These are phyloP conservation scores for Pangasius mekongensis DNA, from an alignment of 2,797 vertebrate genomes.

Conservation along the genomic window DNA sequence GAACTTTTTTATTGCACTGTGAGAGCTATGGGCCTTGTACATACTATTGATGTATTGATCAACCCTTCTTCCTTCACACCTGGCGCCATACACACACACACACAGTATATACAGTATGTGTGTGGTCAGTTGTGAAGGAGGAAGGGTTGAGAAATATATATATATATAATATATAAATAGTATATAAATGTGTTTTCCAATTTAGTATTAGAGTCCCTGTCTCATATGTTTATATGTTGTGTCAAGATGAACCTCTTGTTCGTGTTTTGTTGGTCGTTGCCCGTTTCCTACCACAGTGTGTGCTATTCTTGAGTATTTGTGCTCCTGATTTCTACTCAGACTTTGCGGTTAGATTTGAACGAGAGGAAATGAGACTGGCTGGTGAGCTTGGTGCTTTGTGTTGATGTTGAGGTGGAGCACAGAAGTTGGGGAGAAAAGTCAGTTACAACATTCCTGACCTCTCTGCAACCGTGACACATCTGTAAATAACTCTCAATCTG, in stretches of 20 bases:
- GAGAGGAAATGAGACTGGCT: slow-evolving; percentile 79
- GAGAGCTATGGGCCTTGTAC: slow-evolving; percentile 52
- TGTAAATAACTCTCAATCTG: slow-evolving; percentile 67
- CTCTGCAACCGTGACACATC: slow-evolving; percentile 61
- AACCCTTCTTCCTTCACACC: background rate
- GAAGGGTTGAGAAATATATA: too few species aligned
- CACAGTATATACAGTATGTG: too few species aligned
- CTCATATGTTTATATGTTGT: background rate
- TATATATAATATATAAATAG: too few species aligned
- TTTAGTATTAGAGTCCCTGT: background rate
- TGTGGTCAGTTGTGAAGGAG: too few species aligned
- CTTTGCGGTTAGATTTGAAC: slow-evolving; percentile 67
- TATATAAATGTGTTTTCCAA: too few species aligned
- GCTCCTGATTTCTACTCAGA: slow-evolving; percentile 16
- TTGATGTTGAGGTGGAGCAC: slow-evolving; percentile 58
- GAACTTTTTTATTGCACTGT: slow-evolving; percentile 31
- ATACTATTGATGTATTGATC: slow-evolving; percentile 23
- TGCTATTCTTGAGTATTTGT: slow-evolving; percentile 3
- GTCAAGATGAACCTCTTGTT: too few species aligned
- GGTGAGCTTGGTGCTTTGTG: slow-evolving; percentile 64
- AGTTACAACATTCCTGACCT: slow-evolving; percentile 74
- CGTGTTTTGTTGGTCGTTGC: slow-evolving; percentile 8
- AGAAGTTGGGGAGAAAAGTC: slow-evolving; percentile 48
- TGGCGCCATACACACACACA: too few species aligned
- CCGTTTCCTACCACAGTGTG: background rate